Conservation (phyloP, 2,797 vertebrate species). For the Acanthiza pusilla region DNA sequence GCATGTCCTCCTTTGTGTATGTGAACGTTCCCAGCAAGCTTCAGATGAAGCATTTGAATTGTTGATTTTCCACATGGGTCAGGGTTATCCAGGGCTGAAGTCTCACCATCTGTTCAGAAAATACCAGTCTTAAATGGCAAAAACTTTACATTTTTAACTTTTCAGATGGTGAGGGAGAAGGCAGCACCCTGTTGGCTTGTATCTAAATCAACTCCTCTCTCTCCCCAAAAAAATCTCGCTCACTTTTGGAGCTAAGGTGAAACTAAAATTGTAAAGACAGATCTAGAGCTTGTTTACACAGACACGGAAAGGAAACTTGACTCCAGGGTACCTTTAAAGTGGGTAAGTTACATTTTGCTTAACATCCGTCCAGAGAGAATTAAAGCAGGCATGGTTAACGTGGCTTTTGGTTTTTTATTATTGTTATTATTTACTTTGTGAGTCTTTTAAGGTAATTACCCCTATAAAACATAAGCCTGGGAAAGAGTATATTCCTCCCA, state of each 20-base stretch:
- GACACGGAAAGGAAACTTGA: background rate
- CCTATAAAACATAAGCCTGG: background rate
- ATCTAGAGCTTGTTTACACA: background rate
- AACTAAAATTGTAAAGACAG: background rate
- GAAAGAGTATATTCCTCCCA: background rate
- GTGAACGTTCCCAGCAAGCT: background rate
- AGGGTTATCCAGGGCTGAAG: background rate
- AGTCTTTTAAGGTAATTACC: background rate
- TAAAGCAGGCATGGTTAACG: background rate
- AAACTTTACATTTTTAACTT: background rate
- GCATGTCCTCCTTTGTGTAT: background rate
- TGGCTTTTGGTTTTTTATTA: background rate
- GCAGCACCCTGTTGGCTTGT: background rate
- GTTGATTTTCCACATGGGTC: slow-evolving; percentile 1
- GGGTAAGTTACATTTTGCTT: background rate
- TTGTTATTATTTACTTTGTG: background rate
- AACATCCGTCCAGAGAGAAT: background rate
- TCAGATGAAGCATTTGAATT: background rate
- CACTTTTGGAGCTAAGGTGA: background rate
- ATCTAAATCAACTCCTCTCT: background rate
- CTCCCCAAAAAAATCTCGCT: accelerated
- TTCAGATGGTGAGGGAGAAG: background rate
- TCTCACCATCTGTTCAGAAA: slow-evolving; percentile 24
- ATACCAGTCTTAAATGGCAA: background rate
- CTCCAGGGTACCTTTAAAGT: background rate